Conservation (phyloP, 2,113 vertebrate genomes). For the Zosterops hypoxanthus region DNA sequence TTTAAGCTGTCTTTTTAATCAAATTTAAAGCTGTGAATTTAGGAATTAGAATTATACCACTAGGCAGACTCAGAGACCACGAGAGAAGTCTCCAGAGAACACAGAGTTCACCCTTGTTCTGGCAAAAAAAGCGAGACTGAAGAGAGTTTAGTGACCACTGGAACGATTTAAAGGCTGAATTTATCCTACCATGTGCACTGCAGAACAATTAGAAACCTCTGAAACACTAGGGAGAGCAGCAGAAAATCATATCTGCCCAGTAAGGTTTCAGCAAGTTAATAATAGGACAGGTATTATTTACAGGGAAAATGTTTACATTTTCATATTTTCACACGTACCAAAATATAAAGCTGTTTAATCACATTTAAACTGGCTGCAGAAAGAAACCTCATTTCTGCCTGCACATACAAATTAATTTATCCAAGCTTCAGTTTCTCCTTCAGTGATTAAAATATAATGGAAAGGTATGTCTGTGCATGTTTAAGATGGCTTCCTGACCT, state of each 20-base stretch:
- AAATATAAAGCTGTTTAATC: background rate
- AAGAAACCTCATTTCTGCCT: background rate
- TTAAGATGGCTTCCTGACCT: background rate
- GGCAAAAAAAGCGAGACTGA: background rate
- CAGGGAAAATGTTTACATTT: background rate
- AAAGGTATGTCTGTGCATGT: background rate
- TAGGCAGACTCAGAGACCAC: background rate
- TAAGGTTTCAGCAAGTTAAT: background rate
- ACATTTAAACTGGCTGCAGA: background rate
- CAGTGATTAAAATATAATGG: background rate
- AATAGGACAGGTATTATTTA: background rate
- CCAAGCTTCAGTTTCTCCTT: background rate
- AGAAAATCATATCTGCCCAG: background rate
- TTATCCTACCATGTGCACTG: background rate
- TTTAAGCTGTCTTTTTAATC: slow-evolving; percentile 17
- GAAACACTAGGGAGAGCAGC: background rate
- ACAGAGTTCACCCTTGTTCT: background rate
- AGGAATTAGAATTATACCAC: background rate
- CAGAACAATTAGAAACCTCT: background rate
- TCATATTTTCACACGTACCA: background rate
- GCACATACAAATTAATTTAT: background rate
- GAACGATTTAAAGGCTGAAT: background rate
- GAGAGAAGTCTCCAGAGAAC: background rate
- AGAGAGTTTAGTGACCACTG: background rate
- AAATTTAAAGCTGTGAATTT: slow-evolving; percentile 27